phyloP scores from a whole-genome alignment of 2,888 invertebrate species.

The Erebia epiphron region DNA sequence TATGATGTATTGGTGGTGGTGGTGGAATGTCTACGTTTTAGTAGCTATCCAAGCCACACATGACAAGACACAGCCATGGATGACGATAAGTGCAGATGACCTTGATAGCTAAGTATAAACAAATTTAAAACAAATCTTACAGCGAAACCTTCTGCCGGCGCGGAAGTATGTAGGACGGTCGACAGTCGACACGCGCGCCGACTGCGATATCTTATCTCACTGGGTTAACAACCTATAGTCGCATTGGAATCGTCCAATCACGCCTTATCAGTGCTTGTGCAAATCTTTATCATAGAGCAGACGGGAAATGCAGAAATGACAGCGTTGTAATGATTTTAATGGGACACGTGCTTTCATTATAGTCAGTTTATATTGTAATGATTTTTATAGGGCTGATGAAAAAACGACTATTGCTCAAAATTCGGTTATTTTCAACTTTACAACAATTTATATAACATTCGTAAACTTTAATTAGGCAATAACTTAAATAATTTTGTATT shows the following conservation, averaged over 20 bases:
- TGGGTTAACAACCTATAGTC: slow-evolving; percentile 79
- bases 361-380: not conserved
- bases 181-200: slow-evolving; percentile 52
- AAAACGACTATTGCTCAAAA: too few species aligned
- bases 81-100: not conserved
- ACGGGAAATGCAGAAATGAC: slow-evolving; percentile 21
- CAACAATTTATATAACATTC: too few species aligned
- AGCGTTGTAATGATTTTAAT: not conserved
- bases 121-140: slow-evolving; percentile 13
- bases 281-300: slow-evolving; percentile 51
- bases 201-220: slow-evolving; percentile 72
- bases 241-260: slow-evolving; percentile 73
- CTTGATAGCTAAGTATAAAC: slow-evolving; percentile 5
- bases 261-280: slow-evolving; percentile 56
- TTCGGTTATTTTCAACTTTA: too few species aligned
- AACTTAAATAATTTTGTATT: too few species aligned
- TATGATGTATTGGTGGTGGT: too few species aligned
- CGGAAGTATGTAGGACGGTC: slow-evolving; percentile 80
- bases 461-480: too few species aligned
- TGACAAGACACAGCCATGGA: too few species aligned
- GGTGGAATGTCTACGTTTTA: too few species aligned
- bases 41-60: too few species aligned
- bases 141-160: slow-evolving; percentile 10
- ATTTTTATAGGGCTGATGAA: not conserved
- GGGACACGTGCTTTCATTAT: not conserved